These are phyloP conservation scores for Podilymbus podiceps DNA, from an alignment of 2,113 vertebrate genomes.

Conservation along the genomic window DNA sequence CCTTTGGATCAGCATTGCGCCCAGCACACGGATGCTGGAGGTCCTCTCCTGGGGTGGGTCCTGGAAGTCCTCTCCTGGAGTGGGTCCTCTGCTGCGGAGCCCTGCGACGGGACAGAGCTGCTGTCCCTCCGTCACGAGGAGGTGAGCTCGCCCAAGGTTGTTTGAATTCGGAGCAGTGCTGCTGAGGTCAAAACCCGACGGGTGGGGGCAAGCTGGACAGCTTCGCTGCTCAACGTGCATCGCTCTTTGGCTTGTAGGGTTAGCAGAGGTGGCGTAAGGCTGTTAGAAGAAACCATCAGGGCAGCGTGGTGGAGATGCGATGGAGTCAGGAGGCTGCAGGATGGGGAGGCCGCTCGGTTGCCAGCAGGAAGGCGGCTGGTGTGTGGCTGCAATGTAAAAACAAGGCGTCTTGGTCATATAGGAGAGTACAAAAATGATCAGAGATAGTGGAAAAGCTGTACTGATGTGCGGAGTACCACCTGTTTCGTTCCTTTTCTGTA, in stretches of 20 bases:
- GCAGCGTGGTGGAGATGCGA: background rate
- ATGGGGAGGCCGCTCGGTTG: background rate
- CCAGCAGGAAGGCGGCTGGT: accelerated
- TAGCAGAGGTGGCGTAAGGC: background rate
- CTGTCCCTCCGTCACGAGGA: background rate
- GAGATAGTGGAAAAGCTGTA: background rate
- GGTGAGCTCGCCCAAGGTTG: background rate
- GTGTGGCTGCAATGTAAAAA: background rate
- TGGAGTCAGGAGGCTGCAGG: background rate
- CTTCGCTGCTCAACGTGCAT: accelerated
- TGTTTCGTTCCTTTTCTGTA: background rate
- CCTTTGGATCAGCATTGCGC: accelerated
- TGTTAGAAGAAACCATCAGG: background rate
- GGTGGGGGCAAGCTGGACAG: background rate
- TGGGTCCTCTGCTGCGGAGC: background rate
- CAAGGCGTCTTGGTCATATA: background rate
- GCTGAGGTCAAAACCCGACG: accelerated
- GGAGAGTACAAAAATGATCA: background rate
- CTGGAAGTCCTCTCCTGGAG: background rate
- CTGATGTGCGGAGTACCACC: background rate
- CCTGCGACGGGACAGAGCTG: accelerated
- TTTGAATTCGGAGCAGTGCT: background rate
- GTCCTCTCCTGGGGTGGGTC: background rate
- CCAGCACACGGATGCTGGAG: background rate
- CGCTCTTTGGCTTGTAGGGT: background rate